These are phyloP conservation scores for Oophaga pumilio DNA, from an alignment of 2,113 vertebrate genomes.

Conservation along the genomic window DNA sequence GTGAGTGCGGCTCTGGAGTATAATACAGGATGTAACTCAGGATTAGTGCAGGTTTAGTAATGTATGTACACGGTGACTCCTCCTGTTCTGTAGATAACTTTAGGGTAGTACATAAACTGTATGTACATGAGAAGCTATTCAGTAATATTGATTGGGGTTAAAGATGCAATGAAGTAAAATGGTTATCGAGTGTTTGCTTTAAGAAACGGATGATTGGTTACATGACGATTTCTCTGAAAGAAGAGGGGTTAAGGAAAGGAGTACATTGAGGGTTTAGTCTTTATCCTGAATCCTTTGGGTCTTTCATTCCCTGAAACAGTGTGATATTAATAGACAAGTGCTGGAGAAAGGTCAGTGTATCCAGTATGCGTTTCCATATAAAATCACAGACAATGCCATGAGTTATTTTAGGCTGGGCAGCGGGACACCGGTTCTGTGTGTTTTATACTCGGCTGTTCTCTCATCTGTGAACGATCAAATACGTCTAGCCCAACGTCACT, in stretches of 20 bases:
- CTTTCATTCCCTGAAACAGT: conserved; percentile 10
- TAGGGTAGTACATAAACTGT: no score
- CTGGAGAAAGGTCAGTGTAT: conserved; percentile 5
- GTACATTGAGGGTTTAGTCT: not conserved
- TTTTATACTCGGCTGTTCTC: not conserved
- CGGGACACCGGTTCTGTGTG: not conserved
- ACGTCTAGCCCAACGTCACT: no score
- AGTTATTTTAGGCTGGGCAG: not conserved
- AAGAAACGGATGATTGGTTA: not conserved
- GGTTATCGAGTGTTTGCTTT: not conserved
- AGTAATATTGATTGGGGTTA: no score
- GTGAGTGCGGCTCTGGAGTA: no score
- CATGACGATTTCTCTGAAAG: not conserved
- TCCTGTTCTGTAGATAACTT: no score
- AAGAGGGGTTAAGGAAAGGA: not conserved
- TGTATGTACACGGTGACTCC: no score
- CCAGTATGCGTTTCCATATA: not conserved
- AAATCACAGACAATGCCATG: not conserved
- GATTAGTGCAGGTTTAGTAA: no score
- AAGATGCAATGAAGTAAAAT: no score
- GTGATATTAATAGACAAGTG: conserved; percentile 15
- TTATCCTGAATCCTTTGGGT: conserved; percentile 2
- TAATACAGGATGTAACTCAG: no score
- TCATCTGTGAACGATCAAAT: not conserved
- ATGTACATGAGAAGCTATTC: no score